Evolutionary conservation across 2,888 invertebrate genomes (phyloP), one percentile per base, ranked within the genome.

Genomic region (Drymonia ruficornis): DNA sequence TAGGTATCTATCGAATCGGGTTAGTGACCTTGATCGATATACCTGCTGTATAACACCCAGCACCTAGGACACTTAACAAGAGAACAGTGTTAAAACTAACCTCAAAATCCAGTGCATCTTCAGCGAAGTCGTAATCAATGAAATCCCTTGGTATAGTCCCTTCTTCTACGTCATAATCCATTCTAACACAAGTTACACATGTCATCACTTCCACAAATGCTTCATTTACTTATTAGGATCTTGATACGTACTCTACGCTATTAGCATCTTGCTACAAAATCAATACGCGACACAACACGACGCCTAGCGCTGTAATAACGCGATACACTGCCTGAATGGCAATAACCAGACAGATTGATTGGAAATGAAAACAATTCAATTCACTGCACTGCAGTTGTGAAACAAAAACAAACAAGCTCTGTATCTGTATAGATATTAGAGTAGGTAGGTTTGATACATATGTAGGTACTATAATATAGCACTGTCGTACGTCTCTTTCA

Each of bases 71-170:
- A 11, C 11, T 31, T 31, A 1, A 11, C 9, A 31, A 8, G 12
- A 0, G 11, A 31, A 12, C 11, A 11, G 11, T 11, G 8, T 11
- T 36, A 36, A 49, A 56, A 81, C 89, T 86, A 81, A 92, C 91
- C 91, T 91, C 91, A 80, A 89, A 91, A 67, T 91, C 89, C 71
- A 89, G 65, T 11, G 91, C 91, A 80, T 92, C 91, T 75, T 91
- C 89, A 38, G 90, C 89, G 50, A 91, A 91, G 66, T 92, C 91
- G 59, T 80, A 91, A 63, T 91, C 91, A 40, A 87, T 81, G 47
- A 84, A 86, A 55, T 91, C 91, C 42, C 79, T 81, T 12, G 88
- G 86, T 49, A 90, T 79, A 23, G 74, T 70, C 13, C 91, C 91
- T 49, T 91, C 91, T 76, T 89, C 84, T n/a, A 89, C 78, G 42